These are phyloP conservation scores for Hypselothyrea guttata DNA, from an alignment of 2,888 invertebrate genomes.

Conservation along the genomic window DNA sequence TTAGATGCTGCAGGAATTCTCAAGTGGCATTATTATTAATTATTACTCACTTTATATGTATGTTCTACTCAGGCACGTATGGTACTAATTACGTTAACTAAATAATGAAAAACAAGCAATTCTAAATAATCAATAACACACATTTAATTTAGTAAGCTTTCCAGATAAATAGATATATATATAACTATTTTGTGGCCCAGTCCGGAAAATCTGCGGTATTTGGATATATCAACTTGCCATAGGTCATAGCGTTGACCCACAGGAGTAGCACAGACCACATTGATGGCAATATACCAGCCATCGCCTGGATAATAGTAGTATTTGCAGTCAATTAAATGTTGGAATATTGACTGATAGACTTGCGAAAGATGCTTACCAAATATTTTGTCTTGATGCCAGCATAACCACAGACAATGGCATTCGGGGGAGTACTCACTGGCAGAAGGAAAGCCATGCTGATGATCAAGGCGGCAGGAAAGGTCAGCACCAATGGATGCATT, in stretches of 20 bases:
- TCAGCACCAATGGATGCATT: conserved; percentile 92
- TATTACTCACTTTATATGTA: no score
- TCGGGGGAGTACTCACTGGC: conserved; percentile 96
- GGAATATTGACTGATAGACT: no score
- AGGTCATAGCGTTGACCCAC: conserved; percentile 11
- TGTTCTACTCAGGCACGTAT: no score
- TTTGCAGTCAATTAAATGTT: no score
- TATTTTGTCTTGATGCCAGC: conserved; percentile 89
- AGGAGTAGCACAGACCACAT: conserved; percentile 6
- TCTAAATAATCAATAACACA: no score
- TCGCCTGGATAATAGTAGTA: not conserved
- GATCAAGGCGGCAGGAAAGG: conserved; percentile 92
- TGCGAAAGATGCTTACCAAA: conserved; percentile 84
- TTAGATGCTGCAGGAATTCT: no score
- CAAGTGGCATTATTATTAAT: no score
- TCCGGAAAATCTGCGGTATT: not conserved
- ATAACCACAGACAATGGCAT: conserved; percentile 93
- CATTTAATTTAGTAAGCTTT: no score
- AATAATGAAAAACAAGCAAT: no score
- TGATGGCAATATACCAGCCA: conserved; percentile 15
- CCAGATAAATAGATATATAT: no score
- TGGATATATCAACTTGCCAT: conserved; percentile 6
- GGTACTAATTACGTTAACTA: no score
- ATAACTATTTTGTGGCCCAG: not conserved
- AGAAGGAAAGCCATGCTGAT: conserved; percentile 95